A percentile compares a stretch with the other conserved stretches of the same genome.
phyloP scores from a whole-genome alignment of 2,888 invertebrate genomes.

The Hesperia comma region DNA sequence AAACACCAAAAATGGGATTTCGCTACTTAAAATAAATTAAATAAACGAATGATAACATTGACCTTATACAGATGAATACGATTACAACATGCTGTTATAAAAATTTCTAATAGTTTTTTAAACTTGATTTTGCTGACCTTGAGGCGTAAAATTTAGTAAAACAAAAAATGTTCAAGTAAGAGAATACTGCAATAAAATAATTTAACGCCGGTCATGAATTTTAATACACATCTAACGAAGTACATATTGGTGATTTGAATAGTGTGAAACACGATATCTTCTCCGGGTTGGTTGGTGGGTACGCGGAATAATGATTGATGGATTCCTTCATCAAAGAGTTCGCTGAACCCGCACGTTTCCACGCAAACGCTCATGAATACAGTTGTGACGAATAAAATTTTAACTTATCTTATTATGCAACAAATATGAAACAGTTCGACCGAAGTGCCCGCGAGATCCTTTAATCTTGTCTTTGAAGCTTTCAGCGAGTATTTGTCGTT shows the following conservation, averaged over 20 bases:
- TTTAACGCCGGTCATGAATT: slow-evolving; percentile 12
- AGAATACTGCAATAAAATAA: slow-evolving; percentile 5
- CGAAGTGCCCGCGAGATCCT: slow-evolving; percentile 2
- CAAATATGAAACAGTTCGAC: slow-evolving; percentile 16
- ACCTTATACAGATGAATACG: too few species aligned
- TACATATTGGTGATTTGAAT: slow-evolving; percentile 41
- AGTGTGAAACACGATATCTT: slow-evolving; percentile 71
- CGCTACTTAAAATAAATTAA: too few species aligned
- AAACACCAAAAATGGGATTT: too few species aligned
- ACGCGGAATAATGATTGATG: slow-evolving; percentile 74
- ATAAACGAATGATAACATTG: too few species aligned
- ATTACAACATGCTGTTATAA: too few species aligned
- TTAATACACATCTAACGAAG: slow-evolving; percentile 22
- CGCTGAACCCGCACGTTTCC: slow-evolving; percentile 59
- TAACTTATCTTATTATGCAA: slow-evolving; percentile 31
- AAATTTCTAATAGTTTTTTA: too few species aligned
- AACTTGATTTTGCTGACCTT: too few species aligned
- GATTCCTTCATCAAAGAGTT: slow-evolving; percentile 77
- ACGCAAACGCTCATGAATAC: slow-evolving; percentile 63
- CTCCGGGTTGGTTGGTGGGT: slow-evolving; percentile 49
- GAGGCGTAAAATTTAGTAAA: too few species aligned
- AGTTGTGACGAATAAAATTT: slow-evolving; percentile 62
- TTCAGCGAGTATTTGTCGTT: slow-evolving; percentile 6
- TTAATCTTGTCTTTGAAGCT: slow-evolving; percentile 19
- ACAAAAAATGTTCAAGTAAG: too few species aligned